Conservation (phyloP, 2,113 vertebrate genomes). For the Phyllostomus hastatus region DNA sequence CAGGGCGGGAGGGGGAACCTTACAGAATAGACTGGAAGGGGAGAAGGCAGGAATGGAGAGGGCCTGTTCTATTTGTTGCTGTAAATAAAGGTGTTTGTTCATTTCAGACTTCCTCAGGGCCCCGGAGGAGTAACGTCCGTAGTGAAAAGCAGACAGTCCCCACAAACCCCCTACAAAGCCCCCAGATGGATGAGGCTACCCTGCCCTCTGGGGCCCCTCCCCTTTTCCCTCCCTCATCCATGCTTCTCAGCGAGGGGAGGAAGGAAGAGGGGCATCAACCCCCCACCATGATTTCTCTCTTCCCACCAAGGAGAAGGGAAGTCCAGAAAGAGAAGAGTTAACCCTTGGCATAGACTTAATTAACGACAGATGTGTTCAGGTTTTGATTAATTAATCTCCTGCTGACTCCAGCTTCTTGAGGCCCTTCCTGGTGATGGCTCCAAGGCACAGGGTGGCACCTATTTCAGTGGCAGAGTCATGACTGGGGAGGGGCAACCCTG, state of each 20-base stretch:
- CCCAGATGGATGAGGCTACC: not conserved
- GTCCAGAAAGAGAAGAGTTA: conserved; percentile 71
- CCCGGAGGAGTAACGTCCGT: not conserved
- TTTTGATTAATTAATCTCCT: conserved; percentile 81
- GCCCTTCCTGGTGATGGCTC: not conserved
- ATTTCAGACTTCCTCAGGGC: conserved; percentile 33
- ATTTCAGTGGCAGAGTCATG: not conserved
- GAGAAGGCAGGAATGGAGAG: not conserved
- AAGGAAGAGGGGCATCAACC: not conserved
- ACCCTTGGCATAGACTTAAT: conserved; percentile 72
- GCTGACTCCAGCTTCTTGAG: conserved; percentile 60
- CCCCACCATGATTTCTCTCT: not conserved
- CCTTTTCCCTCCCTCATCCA: not conserved
- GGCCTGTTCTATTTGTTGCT: conserved; percentile 65
- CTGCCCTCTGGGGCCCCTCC: not conserved
- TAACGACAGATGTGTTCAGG: conserved; percentile 74
- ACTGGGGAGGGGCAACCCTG: not conserved
- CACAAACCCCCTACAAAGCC: not conserved
- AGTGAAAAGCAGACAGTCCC: not conserved
- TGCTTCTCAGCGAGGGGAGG: too few relatives aligned
- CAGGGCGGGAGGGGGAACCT: not conserved
- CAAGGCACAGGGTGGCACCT: not conserved
- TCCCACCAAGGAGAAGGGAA: not conserved
- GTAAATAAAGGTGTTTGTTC: conserved; percentile 81
- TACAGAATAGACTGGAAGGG: conserved; percentile 52